phyloP scores from a whole-genome alignment of 2,797 vertebrate species.

The Phrynocephalus guinanensis region DNA sequence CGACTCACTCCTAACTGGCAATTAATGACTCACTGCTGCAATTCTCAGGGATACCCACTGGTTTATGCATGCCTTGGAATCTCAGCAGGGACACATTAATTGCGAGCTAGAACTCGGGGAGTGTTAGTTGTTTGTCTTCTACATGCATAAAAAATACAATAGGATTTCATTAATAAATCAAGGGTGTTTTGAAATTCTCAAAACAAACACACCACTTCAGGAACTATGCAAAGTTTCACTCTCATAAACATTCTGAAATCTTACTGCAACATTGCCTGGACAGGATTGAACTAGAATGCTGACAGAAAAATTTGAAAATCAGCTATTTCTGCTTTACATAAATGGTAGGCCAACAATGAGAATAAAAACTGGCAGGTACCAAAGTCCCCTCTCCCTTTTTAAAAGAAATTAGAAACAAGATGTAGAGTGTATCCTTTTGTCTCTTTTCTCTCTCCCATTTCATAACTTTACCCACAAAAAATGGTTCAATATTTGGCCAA shows the following conservation, averaged over 20 bases:
- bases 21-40: too few relatives aligned
- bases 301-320: constrained; percentile 11
- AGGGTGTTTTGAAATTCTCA: constrained; percentile 11
- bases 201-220: constrained; percentile 16
- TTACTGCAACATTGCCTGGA: constrained; percentile 5
- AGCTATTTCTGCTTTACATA: constrained; percentile 1
- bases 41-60: too few relatives aligned
- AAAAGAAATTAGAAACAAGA: not conserved
- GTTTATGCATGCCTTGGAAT: too few relatives aligned
- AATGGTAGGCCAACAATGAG: not conserved
- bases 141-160: too few relatives aligned
- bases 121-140: too few relatives aligned
- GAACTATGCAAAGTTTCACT: constrained; percentile 1
- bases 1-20: too few relatives aligned
- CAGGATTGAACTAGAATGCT: not conserved
- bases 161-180: not conserved
- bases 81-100: too few relatives aligned
- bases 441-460: not conserved
- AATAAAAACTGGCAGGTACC: constrained; percentile 4
- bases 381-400: not conserved
- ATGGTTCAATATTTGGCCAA: not conserved
- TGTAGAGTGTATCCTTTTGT: not conserved
- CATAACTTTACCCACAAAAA: not conserved
- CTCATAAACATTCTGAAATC: constrained; percentile 5
- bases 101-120: too few relatives aligned